These are phyloP conservation scores for Columba guinea DNA, from an alignment of 2,797 vertebrate genomes.

Conservation along the genomic window DNA sequence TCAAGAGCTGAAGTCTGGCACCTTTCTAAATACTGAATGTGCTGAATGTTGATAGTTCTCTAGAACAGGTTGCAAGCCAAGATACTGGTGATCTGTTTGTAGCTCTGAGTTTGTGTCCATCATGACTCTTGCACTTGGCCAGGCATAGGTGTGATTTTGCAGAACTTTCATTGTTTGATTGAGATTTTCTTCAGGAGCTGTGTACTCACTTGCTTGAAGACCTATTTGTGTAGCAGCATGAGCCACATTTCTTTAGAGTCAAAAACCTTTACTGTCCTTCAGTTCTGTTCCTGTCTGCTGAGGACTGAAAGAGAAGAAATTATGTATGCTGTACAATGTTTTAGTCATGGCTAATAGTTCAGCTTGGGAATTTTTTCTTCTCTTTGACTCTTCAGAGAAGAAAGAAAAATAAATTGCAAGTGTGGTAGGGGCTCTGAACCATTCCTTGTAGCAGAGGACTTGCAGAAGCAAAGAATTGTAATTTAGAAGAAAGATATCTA, in stretches of 20 bases:
- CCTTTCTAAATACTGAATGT: neutral
- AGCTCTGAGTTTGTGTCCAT: neutral
- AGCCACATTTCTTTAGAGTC: neutral
- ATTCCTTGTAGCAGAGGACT: neutral
- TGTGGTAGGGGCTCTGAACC: neutral
- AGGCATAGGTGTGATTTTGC: neutral
- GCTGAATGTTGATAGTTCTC: neutral
- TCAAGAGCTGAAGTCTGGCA: conserved; percentile 28
- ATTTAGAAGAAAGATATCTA: neutral
- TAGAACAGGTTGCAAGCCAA: neutral
- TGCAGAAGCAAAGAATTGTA: neutral
- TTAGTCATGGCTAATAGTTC: neutral
- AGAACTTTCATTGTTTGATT: neutral
- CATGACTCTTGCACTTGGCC: neutral
- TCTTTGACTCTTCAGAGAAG: neutral
- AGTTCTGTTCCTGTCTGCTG: neutral
- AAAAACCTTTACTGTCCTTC: neutral
- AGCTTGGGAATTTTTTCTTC: neutral
- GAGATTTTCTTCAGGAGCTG: neutral
- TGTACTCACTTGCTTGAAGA: neutral
- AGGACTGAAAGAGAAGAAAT: neutral
- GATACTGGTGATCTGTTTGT: neutral
- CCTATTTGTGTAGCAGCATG: neutral
- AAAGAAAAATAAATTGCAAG: neutral
- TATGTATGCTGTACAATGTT: fast-evolving